Base-by-base conservation (phyloP, 1,140 invertebrate species). In the Bombus waltoni region DNA sequence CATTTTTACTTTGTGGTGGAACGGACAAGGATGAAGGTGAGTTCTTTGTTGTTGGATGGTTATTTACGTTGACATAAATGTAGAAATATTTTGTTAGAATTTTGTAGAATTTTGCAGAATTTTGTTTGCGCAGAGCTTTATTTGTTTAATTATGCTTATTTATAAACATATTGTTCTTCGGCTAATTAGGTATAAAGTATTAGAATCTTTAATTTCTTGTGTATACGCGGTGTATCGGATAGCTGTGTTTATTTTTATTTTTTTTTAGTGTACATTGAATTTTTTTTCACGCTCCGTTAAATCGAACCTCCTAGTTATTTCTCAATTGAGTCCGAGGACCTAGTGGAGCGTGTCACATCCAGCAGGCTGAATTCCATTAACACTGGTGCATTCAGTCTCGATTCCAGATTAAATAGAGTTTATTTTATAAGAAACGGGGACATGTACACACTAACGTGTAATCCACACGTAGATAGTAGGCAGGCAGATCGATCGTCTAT, bases 391-490 rank as follows among this genome's bases (percentile, higher is more conserved):
- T 89, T 81, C 83, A 68, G 70, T n/a, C 42, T 70, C 53, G 65
- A 74, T 74, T 74, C 78, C 53, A 88, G 57, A 86, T 89, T 81
- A 83, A 89, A 89, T 89, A 86, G 79, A 76, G 11, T 86, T 89
- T 86, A 77, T 86, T 89, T 81, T 89, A 62, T 82, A 81, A 88
- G 68, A 78, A 89, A 88, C 74, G 57, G 57, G 65, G 71, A n/a
- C 87, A 38, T 44, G 57, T 59, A 42, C 38, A 42, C 38, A 35
- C 35, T 32, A 38, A 75, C 38, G 59, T 44, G 32, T 78, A 40
- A n/a, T 32, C 28, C 47, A 18, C 38, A 3, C 6, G 57, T 68
- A 74, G 88, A 65, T 85, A 74, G 44, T 77, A 65, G 42, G 18
- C 62, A 65, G 42, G 25, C 68, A 28, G 32, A 74, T 40, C 38